These are phyloP conservation scores for Coranthus polyacanthus DNA, from an alignment of 2,797 vertebrate species.

Conservation along the genomic window DNA sequence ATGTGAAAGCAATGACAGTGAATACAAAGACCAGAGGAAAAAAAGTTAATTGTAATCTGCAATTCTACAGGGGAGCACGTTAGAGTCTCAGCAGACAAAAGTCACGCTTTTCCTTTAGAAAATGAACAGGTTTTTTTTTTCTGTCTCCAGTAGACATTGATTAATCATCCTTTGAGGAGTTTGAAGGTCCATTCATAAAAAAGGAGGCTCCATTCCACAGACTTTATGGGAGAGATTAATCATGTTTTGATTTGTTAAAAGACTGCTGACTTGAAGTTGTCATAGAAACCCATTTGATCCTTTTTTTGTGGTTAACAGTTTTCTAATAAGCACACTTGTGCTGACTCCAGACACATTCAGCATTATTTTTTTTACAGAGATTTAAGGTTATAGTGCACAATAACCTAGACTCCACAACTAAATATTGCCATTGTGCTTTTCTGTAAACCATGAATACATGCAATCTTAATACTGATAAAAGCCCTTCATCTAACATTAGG, in stretches of 20 bases:
- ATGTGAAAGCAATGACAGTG: conserved; percentile 24
- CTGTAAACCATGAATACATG: no score
- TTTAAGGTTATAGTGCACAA: conserved; percentile 18
- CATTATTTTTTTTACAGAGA: conserved; percentile 26
- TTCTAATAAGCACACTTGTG: conserved; percentile 42
- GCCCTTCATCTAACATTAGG: no score
- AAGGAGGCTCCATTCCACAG: conserved; percentile 44
- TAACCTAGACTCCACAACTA: not conserved
- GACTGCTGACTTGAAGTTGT: conserved; percentile 74
- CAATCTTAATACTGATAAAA: no score
- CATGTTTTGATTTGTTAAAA: conserved; percentile 77
- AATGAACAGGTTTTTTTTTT: conserved; percentile 31
- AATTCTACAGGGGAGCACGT: conserved; percentile 42
- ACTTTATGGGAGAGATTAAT: conserved; percentile 75
- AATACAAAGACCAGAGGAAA: conserved; percentile 32
- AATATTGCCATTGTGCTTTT: no score
- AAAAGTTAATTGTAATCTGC: conserved; percentile 43
- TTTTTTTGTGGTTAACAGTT: conserved; percentile 34
- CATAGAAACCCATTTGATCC: conserved; percentile 67
- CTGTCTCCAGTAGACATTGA: conserved; percentile 57
- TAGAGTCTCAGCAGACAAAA: conserved; percentile 62
- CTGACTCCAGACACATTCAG: conserved; percentile 53
- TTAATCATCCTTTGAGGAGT: conserved; percentile 70
- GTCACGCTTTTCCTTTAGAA: conserved; percentile 33
- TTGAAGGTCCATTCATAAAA: conserved; percentile 73